Evolutionary conservation across 2,888 invertebrate genomes (phyloP).

Genomic region (Pardosa pseudoannulata): DNA sequence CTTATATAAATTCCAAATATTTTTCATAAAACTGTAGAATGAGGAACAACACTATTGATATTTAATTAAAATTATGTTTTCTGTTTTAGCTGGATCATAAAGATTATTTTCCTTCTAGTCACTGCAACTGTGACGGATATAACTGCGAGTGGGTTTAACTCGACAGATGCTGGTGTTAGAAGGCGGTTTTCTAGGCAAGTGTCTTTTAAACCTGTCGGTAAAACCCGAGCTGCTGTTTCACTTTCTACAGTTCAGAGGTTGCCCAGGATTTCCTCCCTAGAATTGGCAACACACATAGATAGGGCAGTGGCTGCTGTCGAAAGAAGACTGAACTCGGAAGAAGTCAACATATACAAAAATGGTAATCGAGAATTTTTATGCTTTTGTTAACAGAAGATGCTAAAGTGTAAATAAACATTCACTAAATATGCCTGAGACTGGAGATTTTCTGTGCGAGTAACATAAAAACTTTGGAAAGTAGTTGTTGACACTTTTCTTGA

Average conservation of each 20-base stretch:
- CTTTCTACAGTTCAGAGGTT: background rate
- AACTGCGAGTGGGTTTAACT: background rate
- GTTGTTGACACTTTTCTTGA: no score
- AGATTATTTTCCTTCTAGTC: no score
- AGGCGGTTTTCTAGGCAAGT: slow-evolving; percentile 30
- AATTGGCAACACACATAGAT: slow-evolving; percentile 55
- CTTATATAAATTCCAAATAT: no score
- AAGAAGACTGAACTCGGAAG: slow-evolving; percentile 62
- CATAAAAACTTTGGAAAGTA: no score
- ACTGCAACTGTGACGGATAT: background rate
- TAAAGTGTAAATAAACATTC: no score
- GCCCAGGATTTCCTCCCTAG: slow-evolving; percentile 42
- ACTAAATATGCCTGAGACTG: no score
- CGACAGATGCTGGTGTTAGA: background rate
- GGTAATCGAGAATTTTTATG: slow-evolving; percentile 54
- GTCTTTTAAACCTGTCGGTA: slow-evolving; percentile 26
- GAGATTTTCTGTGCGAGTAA: no score
- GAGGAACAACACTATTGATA: no score
- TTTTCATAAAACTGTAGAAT: no score
- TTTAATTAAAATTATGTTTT: no score
- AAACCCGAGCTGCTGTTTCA: background rate
- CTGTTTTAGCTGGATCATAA: no score
- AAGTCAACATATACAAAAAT: slow-evolving; percentile 70
- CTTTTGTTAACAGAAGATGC: no score
- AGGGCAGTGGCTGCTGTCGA: slow-evolving; percentile 55